Conservation (phyloP, 2,888 invertebrate genomes). For the Sipha maydis region DNA sequence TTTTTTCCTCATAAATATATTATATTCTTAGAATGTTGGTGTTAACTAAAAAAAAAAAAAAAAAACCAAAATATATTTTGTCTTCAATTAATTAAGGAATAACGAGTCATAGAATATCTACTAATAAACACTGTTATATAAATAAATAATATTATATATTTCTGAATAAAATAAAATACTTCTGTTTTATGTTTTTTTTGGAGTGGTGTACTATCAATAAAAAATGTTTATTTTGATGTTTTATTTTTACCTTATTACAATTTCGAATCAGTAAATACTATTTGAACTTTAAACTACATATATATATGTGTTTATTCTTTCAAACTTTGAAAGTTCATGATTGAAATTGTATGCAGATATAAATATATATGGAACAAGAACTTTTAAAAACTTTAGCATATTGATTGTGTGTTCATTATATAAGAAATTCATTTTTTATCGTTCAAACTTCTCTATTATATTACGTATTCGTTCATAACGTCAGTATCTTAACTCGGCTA, state of each 20-base stretch:
- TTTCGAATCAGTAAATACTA: too few relatives aligned
- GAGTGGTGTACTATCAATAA: neutral
- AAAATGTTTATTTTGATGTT: neutral
- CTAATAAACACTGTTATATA: neutral
- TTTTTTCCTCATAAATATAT: neutral
- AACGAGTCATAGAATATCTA: neutral
- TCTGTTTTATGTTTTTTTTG: neutral
- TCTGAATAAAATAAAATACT: neutral
- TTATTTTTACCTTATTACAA: neutral
- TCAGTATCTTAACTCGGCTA: too few relatives aligned
- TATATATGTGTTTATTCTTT: neutral
- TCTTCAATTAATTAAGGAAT: neutral
- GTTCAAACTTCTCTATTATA: neutral
- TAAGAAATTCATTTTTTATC: neutral
- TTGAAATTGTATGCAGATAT: neutral
- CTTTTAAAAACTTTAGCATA: constrained; percentile 1
- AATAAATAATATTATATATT: neutral
- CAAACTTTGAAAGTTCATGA: neutral
- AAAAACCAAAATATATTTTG: neutral
- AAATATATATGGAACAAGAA: neutral
- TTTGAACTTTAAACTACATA: too few relatives aligned
- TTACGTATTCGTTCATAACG: too few relatives aligned
- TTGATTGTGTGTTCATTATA: neutral
- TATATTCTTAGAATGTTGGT: neutral
- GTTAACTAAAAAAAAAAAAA: neutral